These are phyloP conservation scores for Odobenus rosmarus DNA, from an alignment of 2,113 vertebrate genomes.

Conservation along the genomic window DNA sequence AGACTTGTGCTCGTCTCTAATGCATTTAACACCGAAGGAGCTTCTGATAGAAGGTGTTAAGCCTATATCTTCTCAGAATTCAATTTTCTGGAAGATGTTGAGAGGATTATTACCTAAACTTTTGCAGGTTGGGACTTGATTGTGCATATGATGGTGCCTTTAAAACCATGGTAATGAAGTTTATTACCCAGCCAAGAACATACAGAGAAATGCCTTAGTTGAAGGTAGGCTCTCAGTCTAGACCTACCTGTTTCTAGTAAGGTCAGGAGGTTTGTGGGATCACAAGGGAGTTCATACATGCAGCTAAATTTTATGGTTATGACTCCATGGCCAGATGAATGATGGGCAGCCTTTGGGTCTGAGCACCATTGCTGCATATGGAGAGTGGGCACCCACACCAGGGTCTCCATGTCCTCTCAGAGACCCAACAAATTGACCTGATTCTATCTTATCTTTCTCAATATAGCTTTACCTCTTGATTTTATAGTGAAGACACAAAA, in stretches of 20 bases:
- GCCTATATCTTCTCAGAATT: neutral
- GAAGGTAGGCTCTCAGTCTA: neutral
- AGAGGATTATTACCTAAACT: neutral
- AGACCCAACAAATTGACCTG: neutral
- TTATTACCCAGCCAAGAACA: neutral
- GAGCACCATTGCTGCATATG: neutral
- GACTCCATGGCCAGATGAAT: neutral
- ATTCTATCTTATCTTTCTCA: neutral
- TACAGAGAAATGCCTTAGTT: neutral
- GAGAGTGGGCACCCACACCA: neutral
- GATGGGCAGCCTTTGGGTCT: neutral
- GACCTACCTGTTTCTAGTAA: neutral
- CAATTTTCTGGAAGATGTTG: neutral
- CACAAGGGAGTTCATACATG: neutral
- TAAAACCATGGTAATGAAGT: neutral
- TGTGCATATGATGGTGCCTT: neutral
- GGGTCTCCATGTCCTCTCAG: neutral
- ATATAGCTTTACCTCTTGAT: neutral
- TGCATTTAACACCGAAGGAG: neutral
- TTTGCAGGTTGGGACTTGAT: neutral
- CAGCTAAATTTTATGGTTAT: neutral
- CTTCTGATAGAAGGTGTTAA: neutral
- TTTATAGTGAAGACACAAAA: neutral
- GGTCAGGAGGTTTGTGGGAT: neutral
- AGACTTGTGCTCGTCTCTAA: neutral